Conservation (phyloP, 2,797 vertebrate species). For the Sebastes paucispinis region DNA sequence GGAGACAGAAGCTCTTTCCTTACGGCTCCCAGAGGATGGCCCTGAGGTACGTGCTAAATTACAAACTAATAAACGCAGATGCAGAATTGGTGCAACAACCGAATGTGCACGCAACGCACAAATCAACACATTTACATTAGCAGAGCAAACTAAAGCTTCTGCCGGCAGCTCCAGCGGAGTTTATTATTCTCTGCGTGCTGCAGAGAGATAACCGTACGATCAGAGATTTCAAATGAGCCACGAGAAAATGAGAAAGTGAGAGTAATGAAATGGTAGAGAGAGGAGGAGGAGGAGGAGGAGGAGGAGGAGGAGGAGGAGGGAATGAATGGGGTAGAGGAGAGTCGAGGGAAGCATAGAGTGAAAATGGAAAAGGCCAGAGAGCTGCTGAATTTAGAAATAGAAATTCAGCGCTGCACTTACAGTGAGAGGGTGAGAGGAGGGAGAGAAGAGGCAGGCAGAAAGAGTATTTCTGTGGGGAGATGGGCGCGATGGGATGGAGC, state of each 20-base stretch:
- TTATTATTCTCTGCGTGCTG: constrained; percentile 50
- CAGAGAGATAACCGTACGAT: constrained; percentile 56
- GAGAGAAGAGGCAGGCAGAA: background rate
- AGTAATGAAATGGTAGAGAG: constrained; percentile 42
- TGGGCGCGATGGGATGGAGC: background rate
- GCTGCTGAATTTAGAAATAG: constrained; percentile 50
- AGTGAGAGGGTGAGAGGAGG: constrained; percentile 5
- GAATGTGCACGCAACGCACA: constrained; percentile 19
- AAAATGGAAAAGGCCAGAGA: constrained; percentile 36
- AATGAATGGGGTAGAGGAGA: constrained; percentile 39
- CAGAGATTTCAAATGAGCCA: constrained; percentile 63
- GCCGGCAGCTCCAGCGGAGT: constrained; percentile 32
- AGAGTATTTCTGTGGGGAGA: background rate
- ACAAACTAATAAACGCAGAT: constrained; percentile 29
- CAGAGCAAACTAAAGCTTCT: constrained; percentile 21
- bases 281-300: background rate
- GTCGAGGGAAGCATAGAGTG: constrained; percentile 16
- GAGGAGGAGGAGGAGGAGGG: background rate
- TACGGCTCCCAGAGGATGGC: constrained; percentile 1
- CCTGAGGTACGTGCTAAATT: constrained; percentile 27
- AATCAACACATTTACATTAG: constrained; percentile 33
- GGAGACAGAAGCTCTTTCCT: background rate
- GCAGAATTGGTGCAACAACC: constrained; percentile 4
- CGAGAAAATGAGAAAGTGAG: constrained; percentile 27
- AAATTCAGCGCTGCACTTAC: constrained; percentile 14